These are phyloP conservation scores for Apostichopus japonicus DNA, from an alignment of 35 echinoderm and acorn worm species.

Conservation along the genomic window DNA sequence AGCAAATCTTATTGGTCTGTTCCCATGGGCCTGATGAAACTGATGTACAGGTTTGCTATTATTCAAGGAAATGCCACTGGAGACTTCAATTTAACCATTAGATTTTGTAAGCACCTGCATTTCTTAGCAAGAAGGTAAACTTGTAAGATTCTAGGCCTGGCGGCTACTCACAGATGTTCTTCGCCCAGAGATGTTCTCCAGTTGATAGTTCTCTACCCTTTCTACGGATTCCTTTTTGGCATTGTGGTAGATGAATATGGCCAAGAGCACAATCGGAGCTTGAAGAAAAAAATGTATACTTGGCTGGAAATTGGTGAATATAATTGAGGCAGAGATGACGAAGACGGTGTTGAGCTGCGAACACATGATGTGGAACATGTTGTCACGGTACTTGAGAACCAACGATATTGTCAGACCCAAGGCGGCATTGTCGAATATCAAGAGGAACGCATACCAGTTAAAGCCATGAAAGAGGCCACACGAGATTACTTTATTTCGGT, in stretches of 20 bases:
- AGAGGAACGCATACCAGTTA: constrained; percentile 64
- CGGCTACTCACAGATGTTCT: constrained; percentile 8
- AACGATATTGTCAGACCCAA: constrained; percentile 83
- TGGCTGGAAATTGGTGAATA: constrained; percentile 74
- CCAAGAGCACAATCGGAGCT: constrained; percentile 81
- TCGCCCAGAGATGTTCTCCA: neutral
- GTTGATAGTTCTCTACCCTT: too few relatives aligned
- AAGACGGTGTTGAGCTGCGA: constrained; percentile 74
- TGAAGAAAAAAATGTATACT: constrained; percentile 91
- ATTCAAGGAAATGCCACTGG: too few relatives aligned
- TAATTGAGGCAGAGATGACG: constrained; percentile 78
- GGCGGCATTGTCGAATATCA: constrained; percentile 74
- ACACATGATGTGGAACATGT: constrained; percentile 94
- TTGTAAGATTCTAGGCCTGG: neutral
- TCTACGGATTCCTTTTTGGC: constrained; percentile 43
- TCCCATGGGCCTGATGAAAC: too few relatives aligned
- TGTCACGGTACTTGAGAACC: constrained; percentile 88
- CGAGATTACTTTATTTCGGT: constrained; percentile 42
- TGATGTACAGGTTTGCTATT: too few relatives aligned
- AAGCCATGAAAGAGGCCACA: constrained; percentile 91
- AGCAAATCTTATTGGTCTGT: too few relatives aligned
- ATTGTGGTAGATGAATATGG: constrained; percentile 87
- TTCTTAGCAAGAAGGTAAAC: too few relatives aligned
- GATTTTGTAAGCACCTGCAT: too few relatives aligned
- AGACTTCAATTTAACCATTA: too few relatives aligned